Evolutionary conservation across 2,113 vertebrate species (phyloP).

Genomic region (Hippocampus abdominalis): DNA sequence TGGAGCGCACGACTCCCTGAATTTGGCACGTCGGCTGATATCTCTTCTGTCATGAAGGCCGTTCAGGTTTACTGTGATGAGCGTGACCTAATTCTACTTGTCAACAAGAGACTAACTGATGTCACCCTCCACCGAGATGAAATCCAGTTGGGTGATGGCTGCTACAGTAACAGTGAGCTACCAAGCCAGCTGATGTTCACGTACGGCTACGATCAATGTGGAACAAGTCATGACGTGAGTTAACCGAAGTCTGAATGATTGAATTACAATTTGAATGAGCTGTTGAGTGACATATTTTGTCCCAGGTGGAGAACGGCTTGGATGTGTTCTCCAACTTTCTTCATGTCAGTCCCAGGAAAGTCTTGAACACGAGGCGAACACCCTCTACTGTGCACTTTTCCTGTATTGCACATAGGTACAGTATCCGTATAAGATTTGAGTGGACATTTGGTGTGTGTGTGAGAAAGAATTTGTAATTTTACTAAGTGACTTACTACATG

Average conservation of each 20-base stretch:
- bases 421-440: too few species aligned
- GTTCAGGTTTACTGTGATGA: constrained; percentile 53
- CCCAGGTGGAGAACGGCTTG: constrained; percentile 41
- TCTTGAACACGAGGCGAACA: constrained; percentile 10
- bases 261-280: fast-evolving
- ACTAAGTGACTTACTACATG: too few species aligned
- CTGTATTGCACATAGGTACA: constrained; percentile 44
- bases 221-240: constrained; percentile 46
- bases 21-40: constrained; percentile 6
- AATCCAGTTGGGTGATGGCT: constrained; percentile 44
- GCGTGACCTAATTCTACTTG: constrained; percentile 32
- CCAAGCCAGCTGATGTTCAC: constrained; percentile 43
- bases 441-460: background rate
- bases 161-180: constrained; percentile 43
- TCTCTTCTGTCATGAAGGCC: background rate
- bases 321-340: constrained; percentile 46
- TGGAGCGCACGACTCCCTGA: constrained; percentile 20
- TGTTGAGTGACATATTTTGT: background rate
- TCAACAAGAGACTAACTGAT: constrained; percentile 29
- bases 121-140: constrained; percentile 24
- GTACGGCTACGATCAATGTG: constrained; percentile 52
- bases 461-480: too few species aligned
- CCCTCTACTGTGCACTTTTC: constrained; percentile 33
- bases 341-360: constrained; percentile 20
- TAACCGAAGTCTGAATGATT: background rate